Conservation (phyloP, 1,140 invertebrate species). For the Diorhabda elongata region DNA sequence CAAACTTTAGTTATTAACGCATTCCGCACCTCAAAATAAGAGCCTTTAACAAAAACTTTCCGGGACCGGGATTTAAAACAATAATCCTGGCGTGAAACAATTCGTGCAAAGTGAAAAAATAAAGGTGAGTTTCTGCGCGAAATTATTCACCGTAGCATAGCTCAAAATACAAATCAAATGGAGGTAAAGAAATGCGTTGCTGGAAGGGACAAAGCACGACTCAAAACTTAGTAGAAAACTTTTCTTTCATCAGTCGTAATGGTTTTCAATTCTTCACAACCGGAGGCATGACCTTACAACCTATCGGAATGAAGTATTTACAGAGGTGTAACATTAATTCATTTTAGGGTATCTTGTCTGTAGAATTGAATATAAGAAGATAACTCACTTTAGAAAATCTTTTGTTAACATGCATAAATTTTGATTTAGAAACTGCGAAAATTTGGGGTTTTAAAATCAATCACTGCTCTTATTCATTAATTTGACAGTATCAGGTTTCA, state of each 20-base stretch:
- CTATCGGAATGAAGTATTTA: neutral
- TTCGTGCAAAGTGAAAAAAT: conserved; percentile 26
- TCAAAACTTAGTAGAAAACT: conserved; percentile 43
- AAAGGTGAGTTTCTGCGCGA: conserved; percentile 23
- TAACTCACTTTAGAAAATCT: no score
- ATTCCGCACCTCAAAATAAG: conserved; percentile 14
- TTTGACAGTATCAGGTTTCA: no score
- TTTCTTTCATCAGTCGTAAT: conserved; percentile 48
- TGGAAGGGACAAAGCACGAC: conserved; percentile 38
- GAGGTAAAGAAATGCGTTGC: conserved; percentile 36
- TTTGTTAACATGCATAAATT: no score
- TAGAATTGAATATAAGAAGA: no score
- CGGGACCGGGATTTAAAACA: conserved; percentile 27
- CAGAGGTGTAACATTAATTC: neutral
- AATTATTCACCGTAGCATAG: conserved; percentile 1
- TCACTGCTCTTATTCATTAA: no score
- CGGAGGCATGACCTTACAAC: conserved; percentile 42
- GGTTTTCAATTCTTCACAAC: conserved; percentile 46
- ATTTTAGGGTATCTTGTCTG: no score
- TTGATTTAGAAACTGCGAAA: no score
- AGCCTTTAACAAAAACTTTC: conserved; percentile 21
- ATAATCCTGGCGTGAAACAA: conserved; percentile 29
- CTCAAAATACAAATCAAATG: conserved; percentile 38
- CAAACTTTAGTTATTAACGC: conserved; percentile 23
- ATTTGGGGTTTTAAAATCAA: no score